These are phyloP conservation scores for Drosophila lowei DNA, from an alignment of 1,140 invertebrate genomes.

Conservation along the genomic window DNA sequence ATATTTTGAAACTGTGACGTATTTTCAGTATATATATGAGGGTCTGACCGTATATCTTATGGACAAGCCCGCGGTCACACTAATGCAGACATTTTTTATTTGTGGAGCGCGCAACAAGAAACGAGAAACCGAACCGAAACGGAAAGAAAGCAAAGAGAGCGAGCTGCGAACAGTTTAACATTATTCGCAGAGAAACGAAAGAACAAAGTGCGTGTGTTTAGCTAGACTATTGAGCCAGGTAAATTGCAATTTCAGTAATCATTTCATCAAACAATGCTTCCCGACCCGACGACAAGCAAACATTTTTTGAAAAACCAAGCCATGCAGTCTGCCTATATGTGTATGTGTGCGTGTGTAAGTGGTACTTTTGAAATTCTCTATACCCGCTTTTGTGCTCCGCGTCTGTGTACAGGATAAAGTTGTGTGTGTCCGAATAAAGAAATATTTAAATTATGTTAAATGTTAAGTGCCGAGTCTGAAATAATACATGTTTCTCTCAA, in stretches of 20 bases:
- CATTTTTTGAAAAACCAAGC: constrained; percentile 53
- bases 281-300: constrained; percentile 19
- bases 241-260: constrained; percentile 46
- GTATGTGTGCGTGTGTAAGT: constrained; percentile 63
- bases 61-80: no score
- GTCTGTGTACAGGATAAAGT: constrained; percentile 40
- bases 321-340: constrained; percentile 62
- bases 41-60: no score
- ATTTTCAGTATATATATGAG: no score
- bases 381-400: constrained; percentile 70
- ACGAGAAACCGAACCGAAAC: constrained; percentile 40
- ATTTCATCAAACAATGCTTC: constrained; percentile 18
- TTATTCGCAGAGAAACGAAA: constrained; percentile 39
- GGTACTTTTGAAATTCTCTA: constrained; percentile 76
- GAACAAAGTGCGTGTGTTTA: constrained; percentile 56
- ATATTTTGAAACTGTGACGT: no score
- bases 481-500: constrained; percentile 11
- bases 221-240: constrained; percentile 44
- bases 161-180: constrained; percentile 10
- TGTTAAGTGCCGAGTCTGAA: constrained; percentile 7
- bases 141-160: constrained; percentile 25
- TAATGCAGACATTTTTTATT: constrained; percentile 35
- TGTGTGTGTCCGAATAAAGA: constrained; percentile 19
- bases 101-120: constrained; percentile 44
- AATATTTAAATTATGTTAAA: constrained; percentile 14